phyloP scores from a whole-genome alignment of 1,140 invertebrate species.

The Drosophila hydei region DNA sequence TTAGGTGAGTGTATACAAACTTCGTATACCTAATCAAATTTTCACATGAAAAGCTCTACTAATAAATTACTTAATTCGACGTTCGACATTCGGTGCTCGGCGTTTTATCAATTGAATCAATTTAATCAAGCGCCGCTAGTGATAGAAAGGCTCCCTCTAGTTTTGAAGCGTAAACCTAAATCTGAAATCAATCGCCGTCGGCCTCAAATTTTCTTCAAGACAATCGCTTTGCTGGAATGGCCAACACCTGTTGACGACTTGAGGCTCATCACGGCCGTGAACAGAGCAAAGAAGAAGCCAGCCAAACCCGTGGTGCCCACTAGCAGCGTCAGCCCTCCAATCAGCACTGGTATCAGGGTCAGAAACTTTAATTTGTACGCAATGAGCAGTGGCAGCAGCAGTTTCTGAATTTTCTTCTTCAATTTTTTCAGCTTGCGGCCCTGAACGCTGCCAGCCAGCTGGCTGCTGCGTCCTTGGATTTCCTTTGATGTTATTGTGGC shows the following conservation, averaged over 20 bases:
- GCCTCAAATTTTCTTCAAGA: constrained; percentile 66
- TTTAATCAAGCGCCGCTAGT: constrained; percentile 9
- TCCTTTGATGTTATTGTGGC: constrained; percentile 62
- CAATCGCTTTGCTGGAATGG: constrained; percentile 69
- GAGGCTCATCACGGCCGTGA: constrained; percentile 87
- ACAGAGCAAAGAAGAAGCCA: constrained; percentile 93
- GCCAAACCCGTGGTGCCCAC: constrained; percentile 90
- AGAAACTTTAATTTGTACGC: constrained; percentile 94
- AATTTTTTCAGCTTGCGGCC: constrained; percentile 83
- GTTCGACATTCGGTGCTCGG: too few species aligned
- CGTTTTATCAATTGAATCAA: constrained; percentile 9
- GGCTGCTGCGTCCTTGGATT: constrained; percentile 69
- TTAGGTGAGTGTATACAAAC: constrained; percentile 8
- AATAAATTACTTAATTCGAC: too few species aligned
- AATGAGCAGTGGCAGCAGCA: constrained; percentile 89
- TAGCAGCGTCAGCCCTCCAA: constrained; percentile 89
- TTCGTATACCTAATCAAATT: constrained; percentile 5
- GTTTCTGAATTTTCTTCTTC: constrained; percentile 88
- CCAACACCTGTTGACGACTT: constrained; percentile 74
- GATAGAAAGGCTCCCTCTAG: constrained; percentile 15
- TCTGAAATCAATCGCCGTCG: constrained; percentile 32
- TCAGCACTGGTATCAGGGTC: constrained; percentile 89
- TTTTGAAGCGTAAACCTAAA: constrained; percentile 18
- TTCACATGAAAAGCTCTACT: neutral
- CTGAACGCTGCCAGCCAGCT: constrained; percentile 37